phyloP scores from a whole-genome alignment of 2,888 invertebrate species.

The Dynastes tityus region DNA sequence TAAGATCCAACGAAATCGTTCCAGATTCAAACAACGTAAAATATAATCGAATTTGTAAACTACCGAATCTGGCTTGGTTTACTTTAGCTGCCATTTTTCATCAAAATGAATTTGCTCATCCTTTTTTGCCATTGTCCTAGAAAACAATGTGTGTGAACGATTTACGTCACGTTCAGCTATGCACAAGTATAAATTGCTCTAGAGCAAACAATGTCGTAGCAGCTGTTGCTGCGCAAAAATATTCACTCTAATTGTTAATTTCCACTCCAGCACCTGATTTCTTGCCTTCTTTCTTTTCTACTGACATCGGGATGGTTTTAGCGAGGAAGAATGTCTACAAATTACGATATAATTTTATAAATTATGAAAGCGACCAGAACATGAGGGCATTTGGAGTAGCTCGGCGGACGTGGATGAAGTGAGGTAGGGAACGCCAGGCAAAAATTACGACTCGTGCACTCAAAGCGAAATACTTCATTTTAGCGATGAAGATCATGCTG shows the following conservation, averaged over 20 bases:
- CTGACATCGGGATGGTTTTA: not conserved
- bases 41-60: not conserved
- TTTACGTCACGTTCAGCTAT: conserved; percentile 40
- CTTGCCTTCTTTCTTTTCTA: conserved; percentile 11
- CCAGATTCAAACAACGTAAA: too few species aligned
- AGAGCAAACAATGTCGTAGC: conserved; percentile 38
- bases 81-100: conserved; percentile 8
- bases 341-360: conserved; percentile 41
- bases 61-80: not conserved
- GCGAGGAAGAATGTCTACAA: conserved; percentile 31
- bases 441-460: not conserved
- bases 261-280: conserved; percentile 37
- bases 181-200: conserved; percentile 22
- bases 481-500: not conserved
- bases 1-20: too few species aligned
- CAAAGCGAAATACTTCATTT: not conserved
- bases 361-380: conserved; percentile 38
- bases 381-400: not conserved
- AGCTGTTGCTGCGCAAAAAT: conserved; percentile 31
- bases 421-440: not conserved
- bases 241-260: conserved; percentile 35
- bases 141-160: conserved; percentile 18
- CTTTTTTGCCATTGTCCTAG: conserved; percentile 18
- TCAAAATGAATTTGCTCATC: not conserved
- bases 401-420: conserved; percentile 1